A percentile compares a stretch with the other conserved stretches of the same genome.
These are phyloP conservation scores for Drosophila nr. medialis DNA, from an alignment of 2,888 invertebrate species.

Conservation along the genomic window DNA sequence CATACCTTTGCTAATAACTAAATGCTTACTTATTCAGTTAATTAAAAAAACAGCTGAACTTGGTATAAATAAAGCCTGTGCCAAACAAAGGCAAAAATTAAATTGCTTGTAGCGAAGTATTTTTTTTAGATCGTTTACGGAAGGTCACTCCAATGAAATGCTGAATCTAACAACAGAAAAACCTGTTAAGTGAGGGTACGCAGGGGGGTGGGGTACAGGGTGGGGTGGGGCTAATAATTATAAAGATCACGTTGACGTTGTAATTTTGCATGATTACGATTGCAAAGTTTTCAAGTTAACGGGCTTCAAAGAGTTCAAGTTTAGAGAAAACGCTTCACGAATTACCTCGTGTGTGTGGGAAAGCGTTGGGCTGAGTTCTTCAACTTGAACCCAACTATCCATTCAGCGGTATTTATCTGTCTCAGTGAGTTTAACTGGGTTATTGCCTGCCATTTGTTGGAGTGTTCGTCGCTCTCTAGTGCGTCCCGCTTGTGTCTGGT, in stretches of 20 bases:
- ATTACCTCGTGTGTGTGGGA: conserved; percentile 62
- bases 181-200: not conserved
- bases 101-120: not conserved
- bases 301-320: not conserved
- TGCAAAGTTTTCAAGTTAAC: conserved; percentile 22
- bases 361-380: conserved; percentile 35
- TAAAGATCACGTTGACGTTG: conserved; percentile 62
- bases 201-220: not conserved
- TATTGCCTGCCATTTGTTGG: conserved; percentile 22
- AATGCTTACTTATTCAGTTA: conserved; percentile 17
- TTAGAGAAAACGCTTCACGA: conserved; percentile 17
- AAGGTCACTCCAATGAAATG: conserved; percentile 58
- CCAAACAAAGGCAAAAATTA: conserved; percentile 1
- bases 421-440: conserved; percentile 1
- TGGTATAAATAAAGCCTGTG: conserved; percentile 30
- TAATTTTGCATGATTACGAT: conserved; percentile 67
- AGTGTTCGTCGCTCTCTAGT: not conserved
- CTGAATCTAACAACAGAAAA: conserved; percentile 27
- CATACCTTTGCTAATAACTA: not conserved
- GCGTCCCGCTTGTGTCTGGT: not conserved
- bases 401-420: conserved; percentile 10
- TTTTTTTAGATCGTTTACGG: conserved; percentile 16
- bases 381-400: conserved; percentile 10
- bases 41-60: conserved; percentile 63
- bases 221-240: not conserved